These are phyloP conservation scores for Drosophila ambigua DNA, from an alignment of 1,140 invertebrate genomes.

Conservation along the genomic window DNA sequence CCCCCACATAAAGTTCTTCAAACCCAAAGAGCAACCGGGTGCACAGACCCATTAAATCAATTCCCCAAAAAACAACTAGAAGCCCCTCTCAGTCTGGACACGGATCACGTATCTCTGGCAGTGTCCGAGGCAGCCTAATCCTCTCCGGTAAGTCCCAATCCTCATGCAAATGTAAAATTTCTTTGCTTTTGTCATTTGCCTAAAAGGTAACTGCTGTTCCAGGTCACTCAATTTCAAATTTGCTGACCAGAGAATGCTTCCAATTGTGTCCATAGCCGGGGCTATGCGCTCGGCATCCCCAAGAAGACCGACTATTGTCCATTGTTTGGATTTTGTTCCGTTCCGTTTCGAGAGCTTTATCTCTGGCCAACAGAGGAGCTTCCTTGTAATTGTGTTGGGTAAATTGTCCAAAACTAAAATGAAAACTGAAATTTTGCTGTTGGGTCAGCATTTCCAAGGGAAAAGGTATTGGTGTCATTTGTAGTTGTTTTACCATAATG, in stretches of 20 bases:
- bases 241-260: conserved; percentile 55
- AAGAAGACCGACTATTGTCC: conserved; percentile 31
- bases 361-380: conserved; percentile 42
- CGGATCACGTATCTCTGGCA: background rate
- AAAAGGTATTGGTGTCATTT: background rate
- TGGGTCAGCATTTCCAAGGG: conserved; percentile 37
- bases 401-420: conserved; percentile 43
- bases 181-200: conserved; percentile 6
- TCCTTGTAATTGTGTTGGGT: conserved; percentile 41
- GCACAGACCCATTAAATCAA: conserved; percentile 22
- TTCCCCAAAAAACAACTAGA: conserved; percentile 6
- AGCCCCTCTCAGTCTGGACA: background rate
- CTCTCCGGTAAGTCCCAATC: conserved; percentile 3
- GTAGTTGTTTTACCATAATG: too few relatives aligned
- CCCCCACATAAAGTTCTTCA: conserved; percentile 3
- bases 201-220: conserved; percentile 8
- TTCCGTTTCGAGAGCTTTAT: conserved; percentile 49
- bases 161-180: conserved; percentile 17
- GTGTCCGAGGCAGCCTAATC: conserved; percentile 14
- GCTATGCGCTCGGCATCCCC: conserved; percentile 29
- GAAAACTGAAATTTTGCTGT: conserved; percentile 28
- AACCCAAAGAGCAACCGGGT: background rate
- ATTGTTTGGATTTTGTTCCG: conserved; percentile 65
- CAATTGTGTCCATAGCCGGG: conserved; percentile 33
- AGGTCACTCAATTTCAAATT: conserved; percentile 47